Evolutionary conservation across 2,888 invertebrate species (phyloP).

Genomic region (Notodonta ziczac): DNA sequence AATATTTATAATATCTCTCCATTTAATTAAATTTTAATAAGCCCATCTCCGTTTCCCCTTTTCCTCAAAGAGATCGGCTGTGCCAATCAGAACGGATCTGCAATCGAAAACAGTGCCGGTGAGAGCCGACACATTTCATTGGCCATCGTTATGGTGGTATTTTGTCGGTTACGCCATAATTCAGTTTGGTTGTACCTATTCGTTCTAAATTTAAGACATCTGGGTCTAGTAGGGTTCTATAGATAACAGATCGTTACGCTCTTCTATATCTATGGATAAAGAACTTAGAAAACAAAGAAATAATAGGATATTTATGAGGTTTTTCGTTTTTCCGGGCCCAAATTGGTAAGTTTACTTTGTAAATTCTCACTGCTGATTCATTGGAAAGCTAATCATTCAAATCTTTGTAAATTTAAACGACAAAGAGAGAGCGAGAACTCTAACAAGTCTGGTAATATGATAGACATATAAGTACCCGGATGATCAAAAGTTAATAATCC

Average conservation of each 20-base stretch:
- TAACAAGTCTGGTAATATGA: slow-evolving; percentile 16
- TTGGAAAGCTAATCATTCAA: neutral
- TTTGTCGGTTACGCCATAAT: no score
- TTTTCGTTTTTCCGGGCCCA: no score
- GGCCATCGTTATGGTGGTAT: slow-evolving; percentile 6
- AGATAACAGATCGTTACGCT: no score
- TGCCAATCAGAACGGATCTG: slow-evolving; percentile 46
- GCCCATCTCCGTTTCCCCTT: slow-evolving; percentile 18
- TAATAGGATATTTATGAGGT: no score
- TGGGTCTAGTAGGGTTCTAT: no score
- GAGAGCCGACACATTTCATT: slow-evolving; percentile 41
- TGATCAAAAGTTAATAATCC: slow-evolving; percentile 14
- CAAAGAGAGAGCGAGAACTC: slow-evolving; percentile 24
- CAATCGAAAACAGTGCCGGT: slow-evolving; percentile 31
- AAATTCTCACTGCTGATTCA: neutral
- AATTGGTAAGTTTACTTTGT: slow-evolving; percentile 16
- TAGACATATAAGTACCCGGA: slow-evolving; percentile 12
- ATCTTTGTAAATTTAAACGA: neutral
- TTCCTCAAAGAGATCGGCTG: slow-evolving; percentile 21
- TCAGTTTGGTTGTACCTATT: no score
- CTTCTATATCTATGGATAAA: no score
- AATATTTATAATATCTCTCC: no score
- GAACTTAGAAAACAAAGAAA: no score
- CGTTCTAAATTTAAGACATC: no score
- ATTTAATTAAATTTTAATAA: neutral